Conservation (phyloP, 30 jellyfish, hydroid and myxozoan species). For the Turritopsis dohrnii region DNA sequence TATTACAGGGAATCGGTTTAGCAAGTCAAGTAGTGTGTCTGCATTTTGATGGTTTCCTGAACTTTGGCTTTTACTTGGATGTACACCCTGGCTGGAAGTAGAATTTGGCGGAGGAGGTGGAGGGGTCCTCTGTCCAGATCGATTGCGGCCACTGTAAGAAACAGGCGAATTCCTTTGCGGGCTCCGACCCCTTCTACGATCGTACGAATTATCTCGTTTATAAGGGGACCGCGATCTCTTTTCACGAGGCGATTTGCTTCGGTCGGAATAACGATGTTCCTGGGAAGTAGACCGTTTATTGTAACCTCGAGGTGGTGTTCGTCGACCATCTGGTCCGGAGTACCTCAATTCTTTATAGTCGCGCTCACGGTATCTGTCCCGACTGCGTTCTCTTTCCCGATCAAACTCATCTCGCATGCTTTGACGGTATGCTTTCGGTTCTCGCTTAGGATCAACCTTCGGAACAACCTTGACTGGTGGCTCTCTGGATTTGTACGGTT, state of each 20-base stretch:
- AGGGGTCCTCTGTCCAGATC: constrained; percentile 33
- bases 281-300: background rate
- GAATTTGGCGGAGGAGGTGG: constrained; percentile 73
- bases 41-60: constrained; percentile 56
- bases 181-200: constrained; percentile 23
- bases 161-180: constrained; percentile 17
- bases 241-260: background rate
- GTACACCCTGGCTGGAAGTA: constrained; percentile 12
- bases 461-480: constrained; percentile 8
- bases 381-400: constrained; percentile 70
- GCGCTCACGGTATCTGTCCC: constrained; percentile 65
- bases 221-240: constrained; percentile 13
- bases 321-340: constrained; percentile 5
- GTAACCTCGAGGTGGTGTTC: constrained; percentile 1
- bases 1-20: constrained; percentile 93
- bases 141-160: background rate
- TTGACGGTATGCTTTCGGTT: constrained; percentile 35
- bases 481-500: background rate
- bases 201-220: constrained; percentile 35
- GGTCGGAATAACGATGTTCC: background rate
- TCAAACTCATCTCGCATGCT: constrained; percentile 77
- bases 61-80: background rate
- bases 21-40: constrained; percentile 82
- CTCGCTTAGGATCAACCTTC: background rate
- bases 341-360: constrained; percentile 7